Evolutionary conservation across 2,113 vertebrate species (phyloP).

Genomic region (Romanogobio albipinnatus): DNA sequence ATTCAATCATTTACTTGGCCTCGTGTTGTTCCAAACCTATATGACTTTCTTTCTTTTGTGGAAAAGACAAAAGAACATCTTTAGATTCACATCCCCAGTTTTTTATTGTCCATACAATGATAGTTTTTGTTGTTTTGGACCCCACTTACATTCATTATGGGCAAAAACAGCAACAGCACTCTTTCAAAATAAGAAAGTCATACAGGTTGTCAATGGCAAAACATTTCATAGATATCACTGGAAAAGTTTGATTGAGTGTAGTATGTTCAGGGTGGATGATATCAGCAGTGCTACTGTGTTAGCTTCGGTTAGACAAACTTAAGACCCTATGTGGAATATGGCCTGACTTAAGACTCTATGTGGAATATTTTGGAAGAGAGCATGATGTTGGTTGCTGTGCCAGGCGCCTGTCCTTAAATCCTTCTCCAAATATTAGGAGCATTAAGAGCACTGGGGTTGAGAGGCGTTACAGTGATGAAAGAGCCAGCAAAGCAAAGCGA

Average conservation of each 20-base stretch:
- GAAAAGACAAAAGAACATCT: background rate
- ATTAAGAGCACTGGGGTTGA: constrained; percentile 35
- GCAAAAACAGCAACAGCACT: background rate
- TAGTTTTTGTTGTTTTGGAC: background rate
- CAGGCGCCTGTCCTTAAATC: constrained; percentile 37
- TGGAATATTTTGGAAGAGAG: constrained; percentile 45
- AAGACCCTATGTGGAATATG: constrained; percentile 31
- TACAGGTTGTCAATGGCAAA: background rate
- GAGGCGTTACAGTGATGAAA: constrained; percentile 46
- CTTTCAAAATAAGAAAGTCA: background rate
- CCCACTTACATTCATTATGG: background rate
- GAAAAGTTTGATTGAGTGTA: background rate
- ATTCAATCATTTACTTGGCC: background rate
- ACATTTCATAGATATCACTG: background rate
- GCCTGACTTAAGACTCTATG: background rate
- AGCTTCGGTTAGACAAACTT: constrained; percentile 34
- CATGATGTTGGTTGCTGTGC: constrained; percentile 18
- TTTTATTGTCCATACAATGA: background rate
- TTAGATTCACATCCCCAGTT: background rate
- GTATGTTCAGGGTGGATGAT: background rate
- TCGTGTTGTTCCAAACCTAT: background rate
- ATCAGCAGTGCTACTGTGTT: background rate
- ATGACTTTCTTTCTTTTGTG: background rate
- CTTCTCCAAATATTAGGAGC: constrained; percentile 46
- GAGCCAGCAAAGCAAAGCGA: constrained; percentile 33